Evolutionary conservation across 1,140 invertebrate species (phyloP).

Genomic region (Habropoda laboriosa): DNA sequence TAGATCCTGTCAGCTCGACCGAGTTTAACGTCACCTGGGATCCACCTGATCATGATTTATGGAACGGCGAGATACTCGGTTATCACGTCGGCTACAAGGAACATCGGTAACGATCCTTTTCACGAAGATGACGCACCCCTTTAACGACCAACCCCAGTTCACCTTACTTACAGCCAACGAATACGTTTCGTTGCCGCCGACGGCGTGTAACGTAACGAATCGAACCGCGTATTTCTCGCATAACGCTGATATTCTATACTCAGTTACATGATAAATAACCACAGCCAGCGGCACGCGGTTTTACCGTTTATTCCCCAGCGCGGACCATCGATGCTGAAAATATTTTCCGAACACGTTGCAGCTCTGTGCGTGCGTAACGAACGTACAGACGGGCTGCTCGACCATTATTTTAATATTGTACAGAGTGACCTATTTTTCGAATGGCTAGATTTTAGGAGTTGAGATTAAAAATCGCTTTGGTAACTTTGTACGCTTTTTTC

Average conservation of each 20-base stretch:
- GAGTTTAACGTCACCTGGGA: conserved; percentile 95
- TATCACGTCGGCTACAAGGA: conserved; percentile 96
- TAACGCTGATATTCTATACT: conserved; percentile 48
- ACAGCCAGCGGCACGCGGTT: background rate
- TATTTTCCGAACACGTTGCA: conserved; percentile 24
- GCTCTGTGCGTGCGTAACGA: background rate
- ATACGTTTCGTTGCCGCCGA: conserved; percentile 36
- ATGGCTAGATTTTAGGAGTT: too few relatives aligned
- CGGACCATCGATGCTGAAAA: conserved; percentile 21
- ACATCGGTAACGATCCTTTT: conserved; percentile 74
- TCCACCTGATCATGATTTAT: conserved; percentile 91
- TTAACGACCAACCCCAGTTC: conserved; percentile 50
- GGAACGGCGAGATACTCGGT: conserved; percentile 95
- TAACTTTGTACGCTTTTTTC: too few relatives aligned
- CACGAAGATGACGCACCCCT: conserved; percentile 5
- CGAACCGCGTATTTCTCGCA: conserved; percentile 15
- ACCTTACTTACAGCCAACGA: conserved; percentile 24
- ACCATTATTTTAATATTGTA: background rate
- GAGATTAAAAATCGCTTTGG: too few relatives aligned
- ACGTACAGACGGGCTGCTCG: background rate
- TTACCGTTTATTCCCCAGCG: conserved; percentile 3
- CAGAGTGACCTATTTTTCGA: too few relatives aligned
- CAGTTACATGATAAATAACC: conserved; percentile 47
- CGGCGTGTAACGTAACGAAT: background rate
- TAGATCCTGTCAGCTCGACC: conserved; percentile 93